Evolutionary conservation across 1,140 invertebrate species (phyloP).

Genomic region (Stratiolaelaps scimitus): DNA sequence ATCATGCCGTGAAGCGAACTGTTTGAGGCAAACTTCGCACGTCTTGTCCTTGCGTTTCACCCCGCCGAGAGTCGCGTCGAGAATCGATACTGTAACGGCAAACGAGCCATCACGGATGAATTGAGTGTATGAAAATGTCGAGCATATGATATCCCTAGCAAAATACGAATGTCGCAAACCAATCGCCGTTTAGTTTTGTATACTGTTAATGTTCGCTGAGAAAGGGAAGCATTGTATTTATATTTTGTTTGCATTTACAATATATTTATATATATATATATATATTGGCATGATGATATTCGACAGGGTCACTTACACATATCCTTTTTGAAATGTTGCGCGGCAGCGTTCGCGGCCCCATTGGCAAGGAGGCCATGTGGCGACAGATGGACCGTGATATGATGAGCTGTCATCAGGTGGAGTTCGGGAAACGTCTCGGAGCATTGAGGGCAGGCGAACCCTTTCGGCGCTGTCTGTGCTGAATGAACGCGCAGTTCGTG

Average conservation of each 20-base stretch:
- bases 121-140: too few species aligned
- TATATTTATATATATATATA: too few species aligned
- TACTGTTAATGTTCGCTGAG: too few species aligned
- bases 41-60: slow-evolving; percentile 27
- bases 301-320: slow-evolving; percentile 2
- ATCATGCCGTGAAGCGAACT: slow-evolving; percentile 25
- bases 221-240: too few species aligned
- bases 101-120: neutral
- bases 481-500: slow-evolving; percentile 22
- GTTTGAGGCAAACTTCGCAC: slow-evolving; percentile 23
- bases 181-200: too few species aligned
- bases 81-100: neutral
- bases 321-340: slow-evolving; percentile 8
- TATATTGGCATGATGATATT: too few species aligned
- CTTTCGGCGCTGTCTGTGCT: neutral
- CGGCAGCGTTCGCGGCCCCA: neutral
- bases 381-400: slow-evolving; percentile 21
- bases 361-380: slow-evolving; percentile 23
- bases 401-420: slow-evolving; percentile 24
- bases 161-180: too few species aligned
- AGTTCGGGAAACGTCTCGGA: slow-evolving; percentile 9
- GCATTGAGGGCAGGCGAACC: slow-evolving; percentile 13
- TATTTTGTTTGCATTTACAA: too few species aligned
- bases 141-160: too few species aligned
- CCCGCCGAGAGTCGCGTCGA: neutral